Evolutionary conservation across 1,140 invertebrate genomes (phyloP).

Genomic region (Pogonomyrmex barbatus): DNA sequence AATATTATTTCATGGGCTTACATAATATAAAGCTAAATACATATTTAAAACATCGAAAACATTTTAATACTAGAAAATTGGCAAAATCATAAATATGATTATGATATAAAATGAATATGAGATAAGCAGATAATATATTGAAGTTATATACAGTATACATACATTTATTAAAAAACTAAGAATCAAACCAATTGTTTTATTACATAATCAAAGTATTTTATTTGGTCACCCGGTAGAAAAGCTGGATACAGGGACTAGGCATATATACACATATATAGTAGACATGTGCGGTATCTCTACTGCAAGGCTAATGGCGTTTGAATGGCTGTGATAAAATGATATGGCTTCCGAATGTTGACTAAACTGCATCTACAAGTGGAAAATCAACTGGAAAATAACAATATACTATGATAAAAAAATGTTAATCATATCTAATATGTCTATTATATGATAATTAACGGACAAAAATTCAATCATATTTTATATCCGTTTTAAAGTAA

Average conservation of each 20-base stretch:
- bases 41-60: conserved; percentile 8
- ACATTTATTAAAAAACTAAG: not conserved
- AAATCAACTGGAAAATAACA: conserved; percentile 86
- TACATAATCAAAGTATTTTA: conserved; percentile 21
- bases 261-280: conserved; percentile 83
- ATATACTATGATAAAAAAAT: conserved; percentile 66
- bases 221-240: conserved; percentile 78
- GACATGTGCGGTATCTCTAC: conserved; percentile 85
- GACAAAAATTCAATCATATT: not conserved
- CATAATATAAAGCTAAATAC: conserved; percentile 32
- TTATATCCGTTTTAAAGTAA: not conserved
- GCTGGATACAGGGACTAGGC: conserved; percentile 74
- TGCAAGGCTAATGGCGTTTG: conserved; percentile 86
- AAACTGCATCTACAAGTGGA: conserved; percentile 85
- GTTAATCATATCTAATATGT: conserved; percentile 19
- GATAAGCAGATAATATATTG: not conserved
- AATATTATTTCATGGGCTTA: conserved; percentile 66
- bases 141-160: not conserved
- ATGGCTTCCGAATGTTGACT: conserved; percentile 87
- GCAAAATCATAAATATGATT: not conserved
- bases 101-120: not conserved
- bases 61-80: not conserved
- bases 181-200: conserved; percentile 8
- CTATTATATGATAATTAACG: not conserved
- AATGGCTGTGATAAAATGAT: conserved; percentile 86